These are phyloP conservation scores for Heterohyrax brucei DNA, from an alignment of 2,797 vertebrate species.

Conservation along the genomic window DNA sequence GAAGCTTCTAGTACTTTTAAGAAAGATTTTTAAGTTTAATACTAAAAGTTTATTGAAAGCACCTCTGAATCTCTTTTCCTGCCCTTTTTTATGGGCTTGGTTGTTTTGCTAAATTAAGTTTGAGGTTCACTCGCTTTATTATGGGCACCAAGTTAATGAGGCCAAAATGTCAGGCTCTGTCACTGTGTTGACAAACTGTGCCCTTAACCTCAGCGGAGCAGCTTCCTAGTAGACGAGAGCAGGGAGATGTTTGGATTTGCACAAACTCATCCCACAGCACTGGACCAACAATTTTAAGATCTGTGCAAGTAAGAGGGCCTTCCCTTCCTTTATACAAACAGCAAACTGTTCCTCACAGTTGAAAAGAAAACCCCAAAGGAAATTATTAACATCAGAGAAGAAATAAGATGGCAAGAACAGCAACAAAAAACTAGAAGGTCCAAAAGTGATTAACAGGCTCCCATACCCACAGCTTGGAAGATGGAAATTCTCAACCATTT, in stretches of 20 bases:
- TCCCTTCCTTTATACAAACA: constrained; percentile 23
- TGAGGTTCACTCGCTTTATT: constrained; percentile 76
- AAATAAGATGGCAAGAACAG: constrained; percentile 79
- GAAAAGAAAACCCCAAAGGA: constrained; percentile 65
- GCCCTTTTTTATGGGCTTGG: constrained; percentile 80
- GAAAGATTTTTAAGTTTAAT: constrained; percentile 83
- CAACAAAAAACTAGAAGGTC: constrained; percentile 16
- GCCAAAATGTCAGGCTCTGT: constrained; percentile 79
- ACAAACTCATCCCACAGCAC: background rate
- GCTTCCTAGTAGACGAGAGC: constrained; percentile 71
- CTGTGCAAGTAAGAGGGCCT: background rate
- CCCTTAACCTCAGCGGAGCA: constrained; percentile 71
- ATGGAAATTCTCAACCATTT: constrained; percentile 84
- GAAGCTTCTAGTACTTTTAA: constrained; percentile 84
- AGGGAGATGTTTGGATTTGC: constrained; percentile 51
- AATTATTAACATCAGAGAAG: constrained; percentile 67
- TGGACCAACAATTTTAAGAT: constrained; percentile 57
- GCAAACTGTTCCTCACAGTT: constrained; percentile 25
- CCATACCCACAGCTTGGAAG: constrained; percentile 75
- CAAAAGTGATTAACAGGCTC: constrained; percentile 83
- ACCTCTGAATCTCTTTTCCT: constrained; percentile 81
- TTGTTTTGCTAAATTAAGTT: constrained; percentile 84
- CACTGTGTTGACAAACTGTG: constrained; percentile 76
- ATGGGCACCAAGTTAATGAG: constrained; percentile 75
- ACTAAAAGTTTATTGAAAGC: constrained; percentile 87